phyloP scores from a whole-genome alignment of 2,113 vertebrate species.

The Spea multiplicata region DNA sequence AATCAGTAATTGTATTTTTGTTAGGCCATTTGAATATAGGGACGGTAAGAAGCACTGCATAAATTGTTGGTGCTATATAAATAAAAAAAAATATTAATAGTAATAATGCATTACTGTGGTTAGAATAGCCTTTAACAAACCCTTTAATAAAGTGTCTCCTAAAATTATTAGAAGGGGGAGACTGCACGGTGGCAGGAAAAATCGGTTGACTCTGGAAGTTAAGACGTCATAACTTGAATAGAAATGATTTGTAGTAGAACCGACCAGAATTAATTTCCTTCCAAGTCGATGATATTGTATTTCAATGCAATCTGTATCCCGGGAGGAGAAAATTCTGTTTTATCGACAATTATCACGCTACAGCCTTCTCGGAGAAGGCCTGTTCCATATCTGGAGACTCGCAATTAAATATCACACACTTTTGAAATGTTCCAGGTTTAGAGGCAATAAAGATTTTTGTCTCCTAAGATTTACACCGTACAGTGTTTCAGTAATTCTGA shows the following conservation, averaged over 20 bases:
- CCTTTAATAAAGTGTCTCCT: too few relatives aligned
- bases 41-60: too few relatives aligned
- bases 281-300: neutral
- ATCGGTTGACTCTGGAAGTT: neutral
- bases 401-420: slow-evolving; percentile 21
- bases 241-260: neutral
- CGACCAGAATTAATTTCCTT: slow-evolving; percentile 17
- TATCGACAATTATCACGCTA: too few relatives aligned
- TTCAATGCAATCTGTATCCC: slow-evolving; percentile 17
- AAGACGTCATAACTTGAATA: neutral
- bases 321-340: neutral
- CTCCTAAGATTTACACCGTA: slow-evolving; percentile 26
- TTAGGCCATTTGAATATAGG: too few relatives aligned
- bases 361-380: neutral
- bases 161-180: too few relatives aligned
- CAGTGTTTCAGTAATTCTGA: slow-evolving; percentile 2
- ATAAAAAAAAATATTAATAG: too few relatives aligned
- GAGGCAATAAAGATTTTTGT: slow-evolving; percentile 10
- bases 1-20: too few relatives aligned
- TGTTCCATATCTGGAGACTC: slow-evolving; percentile 6
- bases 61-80: too few relatives aligned
- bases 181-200: neutral
- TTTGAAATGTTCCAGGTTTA: neutral
- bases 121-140: too few relatives aligned
- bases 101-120: too few relatives aligned